Conservation (phyloP, 2,113 vertebrate genomes). For the Lontra canadensis region DNA sequence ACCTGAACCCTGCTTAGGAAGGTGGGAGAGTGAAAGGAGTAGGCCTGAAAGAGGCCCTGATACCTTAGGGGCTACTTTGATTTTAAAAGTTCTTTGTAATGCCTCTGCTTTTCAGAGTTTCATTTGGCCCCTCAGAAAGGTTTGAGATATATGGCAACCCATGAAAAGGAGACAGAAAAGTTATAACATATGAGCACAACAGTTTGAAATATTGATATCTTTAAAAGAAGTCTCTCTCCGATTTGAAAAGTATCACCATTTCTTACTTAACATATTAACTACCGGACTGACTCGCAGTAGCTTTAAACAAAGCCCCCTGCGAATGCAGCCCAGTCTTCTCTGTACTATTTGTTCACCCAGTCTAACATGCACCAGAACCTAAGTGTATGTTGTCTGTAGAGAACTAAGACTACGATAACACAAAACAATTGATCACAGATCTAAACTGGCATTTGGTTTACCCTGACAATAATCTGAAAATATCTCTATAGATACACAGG, state of each 20-base stretch:
- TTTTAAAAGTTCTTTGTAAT: slow-evolving; percentile 81
- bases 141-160: slow-evolving; percentile 78
- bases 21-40: slow-evolving; percentile 40
- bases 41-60: slow-evolving; percentile 62
- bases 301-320: slow-evolving; percentile 78
- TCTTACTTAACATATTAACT: slow-evolving; percentile 83
- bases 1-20: background rate
- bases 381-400: slow-evolving; percentile 75
- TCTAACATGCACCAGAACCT: slow-evolving; percentile 82
- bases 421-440: slow-evolving; percentile 82
- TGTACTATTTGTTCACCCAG: slow-evolving; percentile 82
- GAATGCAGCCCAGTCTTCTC: slow-evolving; percentile 76
- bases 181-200: slow-evolving; percentile 82
- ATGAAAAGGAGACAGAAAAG: slow-evolving; percentile 84
- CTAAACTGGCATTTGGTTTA: slow-evolving; percentile 85
- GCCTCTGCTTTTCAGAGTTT: slow-evolving; percentile 71
- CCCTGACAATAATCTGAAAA: slow-evolving; percentile 80
- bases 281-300: slow-evolving; percentile 72
- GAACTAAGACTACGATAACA: slow-evolving; percentile 81
- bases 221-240: slow-evolving; percentile 82
- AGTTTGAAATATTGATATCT: slow-evolving; percentile 84
- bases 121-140: slow-evolving; percentile 74
- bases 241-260: slow-evolving; percentile 79
- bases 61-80: slow-evolving; percentile 66
- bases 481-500: slow-evolving; percentile 70